Evolutionary conservation across 2,797 vertebrate species (phyloP).

Genomic region (Xenentodon cancila): DNA sequence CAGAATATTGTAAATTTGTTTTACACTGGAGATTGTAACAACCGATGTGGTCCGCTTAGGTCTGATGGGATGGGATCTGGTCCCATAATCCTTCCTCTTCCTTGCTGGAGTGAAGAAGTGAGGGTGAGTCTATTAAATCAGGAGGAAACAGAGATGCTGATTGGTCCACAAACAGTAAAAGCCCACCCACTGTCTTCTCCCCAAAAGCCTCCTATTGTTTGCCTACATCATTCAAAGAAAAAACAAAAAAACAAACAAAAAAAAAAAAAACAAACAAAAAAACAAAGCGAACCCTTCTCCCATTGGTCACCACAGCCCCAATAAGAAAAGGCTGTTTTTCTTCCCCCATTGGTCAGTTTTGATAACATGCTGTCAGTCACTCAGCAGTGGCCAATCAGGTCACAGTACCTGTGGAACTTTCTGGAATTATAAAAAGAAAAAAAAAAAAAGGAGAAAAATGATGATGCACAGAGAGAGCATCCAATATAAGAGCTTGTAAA

Average conservation of each 20-base stretch:
- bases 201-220: constrained; percentile 53
- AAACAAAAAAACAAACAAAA: constrained; percentile 1
- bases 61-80: constrained; percentile 43
- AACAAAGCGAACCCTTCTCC: constrained; percentile 76
- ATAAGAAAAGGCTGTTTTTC: constrained; percentile 44
- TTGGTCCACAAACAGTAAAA: constrained; percentile 71
- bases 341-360: constrained; percentile 66
- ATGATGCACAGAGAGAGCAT: constrained; percentile 58
- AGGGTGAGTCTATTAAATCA: constrained; percentile 42
- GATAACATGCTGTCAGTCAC: constrained; percentile 66
- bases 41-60: constrained; percentile 32
- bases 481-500: constrained; percentile 65
- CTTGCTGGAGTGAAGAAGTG: constrained; percentile 18
- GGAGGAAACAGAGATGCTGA: constrained; percentile 58
- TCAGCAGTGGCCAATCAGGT: constrained; percentile 73
- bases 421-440: constrained; percentile 82
- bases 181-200: constrained; percentile 25
- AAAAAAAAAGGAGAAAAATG: constrained; percentile 14
- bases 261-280: constrained; percentile 43
- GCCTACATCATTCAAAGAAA: constrained; percentile 46
- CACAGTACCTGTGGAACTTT: constrained; percentile 75
- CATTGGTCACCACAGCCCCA: constrained; percentile 83
- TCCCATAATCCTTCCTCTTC: constrained; percentile 45
- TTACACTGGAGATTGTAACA: constrained; percentile 35
- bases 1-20: constrained; percentile 11